Conservation (phyloP, 1,140 invertebrate genomes). For the Oscheius sp. region DNA sequence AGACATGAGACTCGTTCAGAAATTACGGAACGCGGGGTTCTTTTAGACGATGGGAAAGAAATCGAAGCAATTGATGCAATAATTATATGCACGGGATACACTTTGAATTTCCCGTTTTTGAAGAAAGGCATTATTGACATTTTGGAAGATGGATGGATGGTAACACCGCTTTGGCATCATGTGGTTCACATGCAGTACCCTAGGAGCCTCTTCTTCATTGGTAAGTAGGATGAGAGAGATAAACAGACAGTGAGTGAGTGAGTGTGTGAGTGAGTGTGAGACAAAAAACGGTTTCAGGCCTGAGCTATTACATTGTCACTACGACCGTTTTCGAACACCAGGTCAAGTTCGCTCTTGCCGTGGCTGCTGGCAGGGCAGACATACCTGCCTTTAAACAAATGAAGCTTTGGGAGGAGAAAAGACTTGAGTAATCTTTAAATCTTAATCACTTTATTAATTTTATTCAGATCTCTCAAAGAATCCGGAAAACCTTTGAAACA, state of each 20-base stretch:
- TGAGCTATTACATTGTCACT: slow-evolving; percentile 64
- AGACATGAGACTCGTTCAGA: no score
- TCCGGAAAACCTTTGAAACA: slow-evolving; percentile 69
- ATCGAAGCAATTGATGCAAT: slow-evolving; percentile 59
- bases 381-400: slow-evolving; percentile 70
- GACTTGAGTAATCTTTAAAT: no score
- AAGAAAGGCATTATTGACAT: slow-evolving; percentile 57
- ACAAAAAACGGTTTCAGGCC: slow-evolving; percentile 74
- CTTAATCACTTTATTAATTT: no score
- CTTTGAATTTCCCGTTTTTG: slow-evolving; percentile 61
- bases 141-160: slow-evolving; percentile 72
- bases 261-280: no score
- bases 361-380: slow-evolving; percentile 68
- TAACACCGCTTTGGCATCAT: slow-evolving; percentile 82
- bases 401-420: slow-evolving; percentile 63
- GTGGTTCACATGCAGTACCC: slow-evolving; percentile 76
- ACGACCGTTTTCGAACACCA: slow-evolving; percentile 83
- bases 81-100: slow-evolving; percentile 65
- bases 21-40: not conserved
- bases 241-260: no score
- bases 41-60: slow-evolving; percentile 9
- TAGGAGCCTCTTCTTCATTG: slow-evolving; percentile 73
- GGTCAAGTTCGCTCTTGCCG: slow-evolving; percentile 70
- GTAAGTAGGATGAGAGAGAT: slow-evolving; percentile 59
- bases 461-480: no score